Evolutionary conservation across 2,113 vertebrate genomes (phyloP), one percentile per base, ranked within the genome.

Genomic region (Crypturellus undulatus): DNA sequence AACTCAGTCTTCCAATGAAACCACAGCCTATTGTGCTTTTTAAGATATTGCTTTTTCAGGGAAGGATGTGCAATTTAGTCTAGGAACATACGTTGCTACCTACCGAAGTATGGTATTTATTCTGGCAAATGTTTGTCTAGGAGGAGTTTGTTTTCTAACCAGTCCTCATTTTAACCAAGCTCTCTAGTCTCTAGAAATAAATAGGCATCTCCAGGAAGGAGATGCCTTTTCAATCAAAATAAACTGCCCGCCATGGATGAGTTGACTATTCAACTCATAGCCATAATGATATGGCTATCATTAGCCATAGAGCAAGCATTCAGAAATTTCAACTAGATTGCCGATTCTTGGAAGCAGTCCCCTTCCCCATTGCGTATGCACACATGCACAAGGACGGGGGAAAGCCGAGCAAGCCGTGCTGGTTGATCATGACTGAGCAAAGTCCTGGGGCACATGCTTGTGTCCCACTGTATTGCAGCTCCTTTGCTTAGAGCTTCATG

Each of bases 191-290:
- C 28, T 1, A 71, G 79, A 90, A 81, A 30, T 58, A 79, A 60
- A 72, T 2, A 79, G 32, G 65, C 34, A 80, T 71, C 73, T 94
- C 83, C 47, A 81, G 69, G 52, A 93, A 76, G 65, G 65, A 92
- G 34, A 79, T 40, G 38, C 38, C 38, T 64, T 38, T 38, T 84
- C 12, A 40, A 71, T 56, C 79, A 8, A 94, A 92, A 89, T 42
- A 45, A 90, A 90, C 12, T 34, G 12, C 60, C 30, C 67, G 78
- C 49, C n/a, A 18, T 12, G 59, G 65, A 76, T 56, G 60, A 80
- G 36, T 24, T 52, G 68, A 86, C 28, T 71, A 70, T 38, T 71
- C 52, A n/a, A 12, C 38, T 51, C n/a, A n/a, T n/a, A n/a, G n/a
- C n/a, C n/a, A n/a, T n/a, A n/a, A n/a, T n/a, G n/a, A n/a, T n/a